Conservation (phyloP, 2,888 invertebrate genomes). For the Nomada hirtipes region DNA sequence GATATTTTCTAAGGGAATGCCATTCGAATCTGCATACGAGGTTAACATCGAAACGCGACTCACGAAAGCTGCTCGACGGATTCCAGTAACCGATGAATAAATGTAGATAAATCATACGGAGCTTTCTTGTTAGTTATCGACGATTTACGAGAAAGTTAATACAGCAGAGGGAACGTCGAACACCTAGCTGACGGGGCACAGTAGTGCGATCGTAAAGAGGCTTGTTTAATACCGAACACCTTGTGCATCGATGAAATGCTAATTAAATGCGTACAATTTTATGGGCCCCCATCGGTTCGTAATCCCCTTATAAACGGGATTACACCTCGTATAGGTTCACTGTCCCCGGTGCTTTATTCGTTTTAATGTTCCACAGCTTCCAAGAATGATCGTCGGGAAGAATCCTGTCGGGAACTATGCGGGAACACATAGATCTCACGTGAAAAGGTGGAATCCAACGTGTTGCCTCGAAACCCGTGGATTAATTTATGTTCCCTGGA, state of each 20-base stretch:
- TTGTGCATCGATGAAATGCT: slow-evolving; percentile 64
- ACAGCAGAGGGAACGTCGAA: slow-evolving; percentile 59
- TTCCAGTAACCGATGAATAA: slow-evolving; percentile 60
- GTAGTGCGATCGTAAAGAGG: slow-evolving; percentile 64
- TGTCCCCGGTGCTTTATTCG: slow-evolving; percentile 4
- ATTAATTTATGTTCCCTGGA: slow-evolving; percentile 30
- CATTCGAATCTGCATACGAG: background rate
- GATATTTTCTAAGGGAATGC: background rate
- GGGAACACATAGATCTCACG: slow-evolving; percentile 8
- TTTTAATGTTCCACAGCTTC: background rate
- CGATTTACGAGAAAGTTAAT: slow-evolving; percentile 67
- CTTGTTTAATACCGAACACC: slow-evolving; percentile 59
- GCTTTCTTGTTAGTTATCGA: slow-evolving; percentile 46
- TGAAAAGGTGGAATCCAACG: background rate
- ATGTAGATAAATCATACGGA: slow-evolving; percentile 44
- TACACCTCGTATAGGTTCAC: slow-evolving; percentile 38
- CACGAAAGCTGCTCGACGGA: slow-evolving; percentile 46
- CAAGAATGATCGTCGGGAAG: slow-evolving; percentile 3
- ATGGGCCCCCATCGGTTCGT: slow-evolving; percentile 45
- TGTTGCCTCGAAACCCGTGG: slow-evolving; percentile 4
- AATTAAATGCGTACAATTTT: slow-evolving; percentile 72
- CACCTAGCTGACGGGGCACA: slow-evolving; percentile 59
- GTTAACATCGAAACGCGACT: slow-evolving; percentile 25
- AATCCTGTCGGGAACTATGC: too few species aligned
- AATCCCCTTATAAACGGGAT: slow-evolving; percentile 61